Base-by-base conservation (phyloP, 2,888 invertebrate species). In the Cactoblastis cactorum region DNA sequence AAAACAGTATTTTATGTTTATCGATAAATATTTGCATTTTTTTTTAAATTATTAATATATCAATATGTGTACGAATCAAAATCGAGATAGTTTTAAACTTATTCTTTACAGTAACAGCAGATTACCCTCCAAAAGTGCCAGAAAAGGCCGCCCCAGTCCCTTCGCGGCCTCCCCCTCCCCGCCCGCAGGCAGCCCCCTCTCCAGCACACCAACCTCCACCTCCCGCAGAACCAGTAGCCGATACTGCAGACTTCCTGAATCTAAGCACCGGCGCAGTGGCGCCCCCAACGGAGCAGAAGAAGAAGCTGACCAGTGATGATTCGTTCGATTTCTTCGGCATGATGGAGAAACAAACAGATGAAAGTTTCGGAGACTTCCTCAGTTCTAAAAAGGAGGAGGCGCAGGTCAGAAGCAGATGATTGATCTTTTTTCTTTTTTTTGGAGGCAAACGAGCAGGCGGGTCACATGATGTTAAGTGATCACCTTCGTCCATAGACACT, bases 321-420 rank as follows among this genome's bases (percentile, higher is more conserved):
- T 90, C 92, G 0, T 91, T 92, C 38, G 94, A 94, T 55, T 88
- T 90, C 75, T 90, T 90, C 56, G 88, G 89, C n/a, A 77, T 87
- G 80, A 80, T 82, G 87, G 88, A 75, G 92, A 95, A 91, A 80
- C 78, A 65, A 38, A 64, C 71, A 1, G 88, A 87, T 48, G 88
- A 88, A 49, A 65, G 76, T 6, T 91, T 91, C 50, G 90, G 89
- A 1, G 89, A 89, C 60, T 90, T 91, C 59, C 67, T 88, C 2
- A 78, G 83, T 45, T 79, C 79, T n/a, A 69, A 75, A 17, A 57
- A 58, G 2, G 75, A 77, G 33, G 76, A 72, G 56, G 53, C 67
- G 17, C 64, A 72, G 71, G 78, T 79, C 32, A 33, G 9, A 1
- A 2, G n/a, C n/a, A n/a, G n/a, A n/a, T n/a, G n/a, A n/a, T n/a